Percentiles rank a stretch among this genome's conserved stretches.
Conservation (phyloP, 2,797 vertebrate species). For the Betta splendens region DNA sequence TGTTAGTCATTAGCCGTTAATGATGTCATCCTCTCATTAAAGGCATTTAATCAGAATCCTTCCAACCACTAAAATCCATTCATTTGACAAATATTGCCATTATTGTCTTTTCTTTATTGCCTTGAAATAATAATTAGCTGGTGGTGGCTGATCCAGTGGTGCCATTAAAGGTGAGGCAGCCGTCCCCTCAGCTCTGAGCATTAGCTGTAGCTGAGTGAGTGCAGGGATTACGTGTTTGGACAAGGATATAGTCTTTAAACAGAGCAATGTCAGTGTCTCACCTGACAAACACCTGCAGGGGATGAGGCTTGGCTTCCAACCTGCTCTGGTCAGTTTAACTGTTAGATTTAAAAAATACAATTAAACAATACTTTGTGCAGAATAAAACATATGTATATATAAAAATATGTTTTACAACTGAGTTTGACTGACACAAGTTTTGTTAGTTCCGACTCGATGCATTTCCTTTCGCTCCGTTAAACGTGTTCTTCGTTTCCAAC, state of each 20-base stretch:
- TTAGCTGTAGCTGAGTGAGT: conserved; percentile 75
- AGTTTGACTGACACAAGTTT: too few species aligned
- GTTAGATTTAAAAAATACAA: too few species aligned
- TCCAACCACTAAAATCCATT: neutral
- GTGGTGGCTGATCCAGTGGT: conserved; percentile 9
- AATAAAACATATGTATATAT: too few species aligned
- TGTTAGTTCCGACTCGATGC: too few species aligned
- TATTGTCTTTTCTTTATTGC: neutral
- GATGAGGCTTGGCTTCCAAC: too few species aligned
- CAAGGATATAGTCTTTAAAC: conserved; percentile 78
- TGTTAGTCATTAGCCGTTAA: neutral
- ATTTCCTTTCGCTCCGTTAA: conserved; percentile 18
- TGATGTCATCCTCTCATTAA: neutral
- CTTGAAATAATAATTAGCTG: conserved; percentile 3
- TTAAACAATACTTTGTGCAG: too few species aligned
- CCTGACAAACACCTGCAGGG: too few species aligned
- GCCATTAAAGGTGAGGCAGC: conserved; percentile 25
- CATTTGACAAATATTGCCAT: neutral
- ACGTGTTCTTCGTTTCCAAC: conserved; percentile 39
- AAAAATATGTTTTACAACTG: too few species aligned
- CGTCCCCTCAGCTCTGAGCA: conserved; percentile 50
- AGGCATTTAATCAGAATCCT: neutral
- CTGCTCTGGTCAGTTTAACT: too few species aligned
- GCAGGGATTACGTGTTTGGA: conserved; percentile 79
- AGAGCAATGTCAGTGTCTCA: conserved; percentile 58